Evolutionary conservation across 2,113 vertebrate genomes (phyloP), one percentile per base, ranked within the genome.

Genomic region (Scalopus aquaticus): DNA sequence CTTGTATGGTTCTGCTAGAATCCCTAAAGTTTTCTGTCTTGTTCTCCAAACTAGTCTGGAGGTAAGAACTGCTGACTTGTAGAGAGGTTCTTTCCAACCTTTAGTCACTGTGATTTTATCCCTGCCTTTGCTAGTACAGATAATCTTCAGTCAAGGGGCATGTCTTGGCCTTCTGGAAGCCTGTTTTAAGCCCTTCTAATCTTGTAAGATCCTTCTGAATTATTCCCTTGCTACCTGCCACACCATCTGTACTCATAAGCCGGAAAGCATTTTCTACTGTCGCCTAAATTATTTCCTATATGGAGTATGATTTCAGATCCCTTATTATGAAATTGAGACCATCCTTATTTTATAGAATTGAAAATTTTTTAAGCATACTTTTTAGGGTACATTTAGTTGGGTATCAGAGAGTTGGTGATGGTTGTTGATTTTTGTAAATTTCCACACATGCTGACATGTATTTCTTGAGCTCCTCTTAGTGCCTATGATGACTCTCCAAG

Each of bases 381-480:
- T 30, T 35, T 42, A 60, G 11, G 35, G 64, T 77, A 60, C 17
- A 51, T 69, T 92, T 80, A 35, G 5, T 49, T 89, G n/a, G 24
- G 9, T 30, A 17, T 83, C 42, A 44, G 54, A 46, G 54, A 74
- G 39, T 58, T 76, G 22, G 37, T 20, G 26, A 65, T 76, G n/a
- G 46, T 74, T 32, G 7, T 39, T 78, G 22, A 37, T 60, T 80
- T 96, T 64, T 83, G 4, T 64, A 11, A 76, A 62, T 88, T 87
- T 17, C 67, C 22, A 70, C 60, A 81, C 17, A 79, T 22, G 35
- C 1, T 32, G 76, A n/a, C 28, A 56, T 11, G 9, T 83, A 39
- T 95, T 97, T 90, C 56, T 60, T 67, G 70, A 92, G 10, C 39
- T 64, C 56, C 32, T 83, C 10, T 51, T 84, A 24, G 6, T 90